These are phyloP conservation scores for Pinna nobilis DNA, from an alignment of 1,140 invertebrate genomes.

Conservation along the genomic window DNA sequence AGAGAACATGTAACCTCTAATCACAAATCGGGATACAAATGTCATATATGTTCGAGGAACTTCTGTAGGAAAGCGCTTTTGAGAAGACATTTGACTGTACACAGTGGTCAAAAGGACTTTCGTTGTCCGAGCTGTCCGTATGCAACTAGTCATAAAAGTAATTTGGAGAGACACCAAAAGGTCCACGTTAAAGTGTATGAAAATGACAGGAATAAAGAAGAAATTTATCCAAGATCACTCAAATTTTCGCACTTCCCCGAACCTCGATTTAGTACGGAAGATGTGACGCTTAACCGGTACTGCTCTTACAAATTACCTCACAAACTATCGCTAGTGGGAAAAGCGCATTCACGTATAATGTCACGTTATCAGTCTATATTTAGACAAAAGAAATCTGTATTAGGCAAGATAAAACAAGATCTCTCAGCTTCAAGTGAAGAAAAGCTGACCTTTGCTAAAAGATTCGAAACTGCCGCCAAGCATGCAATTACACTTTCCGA, in stretches of 20 bases:
- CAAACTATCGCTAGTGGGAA: neutral
- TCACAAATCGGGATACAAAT: slow-evolving; percentile 72
- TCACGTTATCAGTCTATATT: neutral
- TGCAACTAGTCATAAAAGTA: slow-evolving; percentile 76
- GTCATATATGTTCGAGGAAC: slow-evolving; percentile 70
- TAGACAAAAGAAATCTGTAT: too few species aligned
- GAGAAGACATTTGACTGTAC: slow-evolving; percentile 74
- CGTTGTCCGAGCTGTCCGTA: slow-evolving; percentile 72
- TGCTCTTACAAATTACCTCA: neutral
- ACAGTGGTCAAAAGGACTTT: slow-evolving; percentile 74
- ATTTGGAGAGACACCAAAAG: slow-evolving; percentile 74
- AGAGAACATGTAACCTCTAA: slow-evolving; percentile 69
- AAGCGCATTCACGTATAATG: neutral
- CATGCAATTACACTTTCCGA: too few species aligned
- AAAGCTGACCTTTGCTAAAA: too few species aligned
- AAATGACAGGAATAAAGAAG: neutral
- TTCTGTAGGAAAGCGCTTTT: slow-evolving; percentile 76
- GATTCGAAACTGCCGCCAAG: too few species aligned
- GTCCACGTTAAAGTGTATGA: slow-evolving; percentile 48
- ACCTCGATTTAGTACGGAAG: neutral
- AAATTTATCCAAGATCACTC: too few species aligned
- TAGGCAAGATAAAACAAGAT: too few species aligned
- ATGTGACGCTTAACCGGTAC: too few species aligned
- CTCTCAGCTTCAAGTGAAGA: too few species aligned
- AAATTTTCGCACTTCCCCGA: neutral